These are phyloP conservation scores for Oxyruncus cristatus DNA, from an alignment of 2,113 vertebrate genomes.

Conservation along the genomic window DNA sequence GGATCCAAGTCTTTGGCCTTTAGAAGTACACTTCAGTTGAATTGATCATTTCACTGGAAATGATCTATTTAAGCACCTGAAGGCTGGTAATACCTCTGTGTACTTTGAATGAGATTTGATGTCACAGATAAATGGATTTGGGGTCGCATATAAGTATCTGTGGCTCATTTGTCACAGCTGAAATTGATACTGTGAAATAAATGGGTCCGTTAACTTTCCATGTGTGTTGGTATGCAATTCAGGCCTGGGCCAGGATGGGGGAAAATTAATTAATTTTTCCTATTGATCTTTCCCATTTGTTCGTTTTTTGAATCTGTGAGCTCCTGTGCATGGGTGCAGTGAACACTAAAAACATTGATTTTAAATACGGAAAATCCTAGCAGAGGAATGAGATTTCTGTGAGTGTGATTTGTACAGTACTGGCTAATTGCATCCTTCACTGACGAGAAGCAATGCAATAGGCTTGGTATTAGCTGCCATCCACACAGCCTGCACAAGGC, in stretches of 20 bases:
- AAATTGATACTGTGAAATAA: background rate
- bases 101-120: background rate
- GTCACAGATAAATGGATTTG: background rate
- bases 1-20: background rate
- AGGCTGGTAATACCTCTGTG: background rate
- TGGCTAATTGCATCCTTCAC: background rate
- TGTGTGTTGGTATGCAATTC: background rate
- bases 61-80: background rate
- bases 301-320: background rate
- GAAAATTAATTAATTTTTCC: background rate
- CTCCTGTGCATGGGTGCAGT: background rate
- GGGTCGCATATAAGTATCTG: accelerated
- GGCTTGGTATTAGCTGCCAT: background rate
- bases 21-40: background rate
- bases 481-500: too few relatives aligned
- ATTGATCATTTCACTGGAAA: background rate
- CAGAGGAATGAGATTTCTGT: background rate
- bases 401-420: background rate
- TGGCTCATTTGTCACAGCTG: background rate
- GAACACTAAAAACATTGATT: background rate
- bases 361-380: background rate
- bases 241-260: background rate
- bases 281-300: background rate
- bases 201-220: background rate
- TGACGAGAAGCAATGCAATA: background rate